Evolutionary conservation across 2,113 vertebrate genomes (phyloP), one percentile per base, ranked within the genome.

Genomic region (Origma solitaria): DNA sequence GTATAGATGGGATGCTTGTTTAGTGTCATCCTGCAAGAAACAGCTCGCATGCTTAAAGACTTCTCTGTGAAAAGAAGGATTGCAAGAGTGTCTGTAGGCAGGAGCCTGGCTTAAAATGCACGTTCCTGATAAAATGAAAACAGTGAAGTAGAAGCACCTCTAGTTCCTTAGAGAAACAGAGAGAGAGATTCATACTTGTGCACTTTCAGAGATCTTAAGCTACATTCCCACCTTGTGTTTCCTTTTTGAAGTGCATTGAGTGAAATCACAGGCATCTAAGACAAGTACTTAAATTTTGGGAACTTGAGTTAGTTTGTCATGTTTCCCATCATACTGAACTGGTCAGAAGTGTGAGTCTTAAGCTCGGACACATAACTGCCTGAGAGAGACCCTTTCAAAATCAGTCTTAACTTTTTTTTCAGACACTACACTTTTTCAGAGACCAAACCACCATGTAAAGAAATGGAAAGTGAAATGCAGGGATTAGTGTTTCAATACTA

Each of bases 131-230:
- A 40, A 90, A 92, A 85, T 33, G 17, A 56, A 76, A 87, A 44
- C 28, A 23, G 6, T 14, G 24, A n/a, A 0, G 0, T 11, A 64
- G 58, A 51, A 82, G 27, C 2, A 93, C 4, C 14, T 70, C 25
- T 45, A 23, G 37, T 21, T 70, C 66, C 42, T 37, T 49, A 68
- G 25, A 70, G 44, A 50, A 69, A 60, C 9, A 77, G 19, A 65
- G 19, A 69, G 56, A 47, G 0, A 72, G 7, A 64, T 5, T n/a
- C 10, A 35, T 6, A 23, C 0, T 2, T 3, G 12, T 1, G 3
- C 37, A 31, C 15, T 13, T 87, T 44, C 45, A 85, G 53, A 50
- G 38, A 47, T 30, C 44, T 45, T 80, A 72, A 90, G 24, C 42
- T 44, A 12, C 4, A 3, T n/a, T 82, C 53, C 40, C 33, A 33